phyloP scores from a whole-genome alignment of 2,113 vertebrate species.

The Otus sunia region DNA sequence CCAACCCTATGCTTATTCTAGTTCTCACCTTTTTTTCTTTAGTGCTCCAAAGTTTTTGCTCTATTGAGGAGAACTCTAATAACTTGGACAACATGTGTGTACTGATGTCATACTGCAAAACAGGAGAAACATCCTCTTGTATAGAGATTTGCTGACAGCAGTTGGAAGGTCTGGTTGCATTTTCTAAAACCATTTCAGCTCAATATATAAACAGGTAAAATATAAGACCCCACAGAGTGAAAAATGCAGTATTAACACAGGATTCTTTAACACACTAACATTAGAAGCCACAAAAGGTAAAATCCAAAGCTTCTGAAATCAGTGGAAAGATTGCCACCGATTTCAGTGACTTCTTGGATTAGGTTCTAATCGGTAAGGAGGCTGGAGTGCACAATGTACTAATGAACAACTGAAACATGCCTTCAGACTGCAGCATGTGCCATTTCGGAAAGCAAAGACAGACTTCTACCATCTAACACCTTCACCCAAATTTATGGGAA shows the following conservation, averaged over 20 bases:
- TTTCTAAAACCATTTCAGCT: constrained; percentile 46
- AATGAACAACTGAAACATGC: background rate
- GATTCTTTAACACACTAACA: background rate
- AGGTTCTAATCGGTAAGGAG: background rate
- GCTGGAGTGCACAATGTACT: background rate
- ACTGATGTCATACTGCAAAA: background rate
- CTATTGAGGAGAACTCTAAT: background rate
- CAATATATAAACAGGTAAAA: background rate
- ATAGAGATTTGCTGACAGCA: background rate
- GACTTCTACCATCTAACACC: background rate
- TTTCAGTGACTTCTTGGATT: background rate
- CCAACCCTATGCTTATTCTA: background rate
- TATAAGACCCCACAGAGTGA: background rate
- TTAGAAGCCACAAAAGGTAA: background rate
- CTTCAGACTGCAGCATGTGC: background rate
- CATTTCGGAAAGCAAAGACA: background rate
- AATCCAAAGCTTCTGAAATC: background rate
- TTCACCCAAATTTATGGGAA: background rate
- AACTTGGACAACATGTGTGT: background rate
- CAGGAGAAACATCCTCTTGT: background rate
- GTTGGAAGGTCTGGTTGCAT: constrained; percentile 41
- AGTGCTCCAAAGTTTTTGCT: background rate
- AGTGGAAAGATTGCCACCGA: background rate
- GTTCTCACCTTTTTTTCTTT: background rate
- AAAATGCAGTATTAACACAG: background rate